A percentile compares a stretch with the other conserved stretches of the same genome.
Conservation (phyloP, 2,797 vertebrate species). For the Sylvia borin region DNA sequence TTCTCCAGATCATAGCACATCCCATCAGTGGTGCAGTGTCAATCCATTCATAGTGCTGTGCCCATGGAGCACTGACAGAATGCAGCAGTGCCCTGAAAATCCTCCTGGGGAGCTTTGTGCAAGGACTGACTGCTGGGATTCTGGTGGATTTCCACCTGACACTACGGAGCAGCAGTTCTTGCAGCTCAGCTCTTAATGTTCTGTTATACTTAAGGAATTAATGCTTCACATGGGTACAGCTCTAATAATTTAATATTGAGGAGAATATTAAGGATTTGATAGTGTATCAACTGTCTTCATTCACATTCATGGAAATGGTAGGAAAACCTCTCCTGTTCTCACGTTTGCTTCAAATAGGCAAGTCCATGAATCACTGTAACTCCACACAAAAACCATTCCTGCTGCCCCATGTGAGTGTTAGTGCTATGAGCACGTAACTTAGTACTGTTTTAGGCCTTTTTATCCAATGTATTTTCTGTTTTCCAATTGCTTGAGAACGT, state of each 20-base stretch:
- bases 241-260: neutral
- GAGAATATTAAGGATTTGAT: neutral
- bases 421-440: neutral
- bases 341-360: neutral
- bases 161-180: neutral
- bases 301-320: neutral
- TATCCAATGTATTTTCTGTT: neutral
- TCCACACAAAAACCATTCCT: neutral
- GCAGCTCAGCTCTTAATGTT: neutral
- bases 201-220: neutral
- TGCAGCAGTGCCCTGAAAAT: neutral
- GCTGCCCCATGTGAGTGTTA: neutral
- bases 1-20: neutral
- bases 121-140: neutral
- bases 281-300: neutral
- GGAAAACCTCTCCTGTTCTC: neutral
- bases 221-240: neutral
- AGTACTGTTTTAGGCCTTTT: neutral
- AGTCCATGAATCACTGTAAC: neutral
- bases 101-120: neutral
- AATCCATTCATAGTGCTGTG: neutral
- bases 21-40: neutral
- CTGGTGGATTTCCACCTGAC: neutral
- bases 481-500: neutral
- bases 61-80: neutral